A percentile compares a stretch with the other conserved stretches of the same genome.
phyloP scores from a whole-genome alignment of 2,113 vertebrate species.

The Steatornis caripensis region DNA sequence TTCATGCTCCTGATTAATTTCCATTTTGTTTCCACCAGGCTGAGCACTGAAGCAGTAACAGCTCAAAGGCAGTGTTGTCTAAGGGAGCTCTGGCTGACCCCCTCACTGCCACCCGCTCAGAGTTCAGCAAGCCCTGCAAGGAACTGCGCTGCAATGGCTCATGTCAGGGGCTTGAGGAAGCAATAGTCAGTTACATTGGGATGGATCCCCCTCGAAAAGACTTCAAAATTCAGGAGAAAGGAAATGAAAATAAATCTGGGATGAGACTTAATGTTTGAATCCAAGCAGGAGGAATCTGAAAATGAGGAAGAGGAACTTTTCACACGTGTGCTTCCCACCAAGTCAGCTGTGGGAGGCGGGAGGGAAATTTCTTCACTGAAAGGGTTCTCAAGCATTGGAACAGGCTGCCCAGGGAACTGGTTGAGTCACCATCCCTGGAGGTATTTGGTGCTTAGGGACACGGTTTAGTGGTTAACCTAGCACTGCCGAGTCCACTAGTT shows the following conservation, averaged over 20 bases:
- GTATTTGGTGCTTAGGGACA: no score
- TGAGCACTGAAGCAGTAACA: neutral
- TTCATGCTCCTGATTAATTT: neutral
- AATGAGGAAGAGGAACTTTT: neutral
- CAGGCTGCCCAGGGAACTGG: no score
- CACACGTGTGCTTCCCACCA: neutral
- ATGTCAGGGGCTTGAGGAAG: neutral
- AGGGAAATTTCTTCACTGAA: no score
- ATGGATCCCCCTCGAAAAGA: neutral
- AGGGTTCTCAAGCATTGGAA: no score
- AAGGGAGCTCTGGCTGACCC: neutral
- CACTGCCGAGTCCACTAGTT: no score
- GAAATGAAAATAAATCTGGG: neutral
- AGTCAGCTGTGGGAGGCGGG: fast-evolving
- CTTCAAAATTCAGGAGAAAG: neutral
- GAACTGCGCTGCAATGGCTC: fast-evolving
- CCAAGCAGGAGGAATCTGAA: neutral
- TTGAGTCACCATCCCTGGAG: no score
- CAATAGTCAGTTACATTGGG: fast-evolving
- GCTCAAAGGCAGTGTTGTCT: fast-evolving
- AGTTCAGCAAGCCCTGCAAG: neutral
- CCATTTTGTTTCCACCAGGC: neutral
- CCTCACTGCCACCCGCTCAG: neutral
- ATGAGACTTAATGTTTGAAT: neutral
- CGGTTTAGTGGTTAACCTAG: no score